Percentiles rank a stretch among this genome's conserved stretches.
These are phyloP conservation scores for Lasiommata megera DNA, from an alignment of 2,888 invertebrate genomes.

Conservation along the genomic window DNA sequence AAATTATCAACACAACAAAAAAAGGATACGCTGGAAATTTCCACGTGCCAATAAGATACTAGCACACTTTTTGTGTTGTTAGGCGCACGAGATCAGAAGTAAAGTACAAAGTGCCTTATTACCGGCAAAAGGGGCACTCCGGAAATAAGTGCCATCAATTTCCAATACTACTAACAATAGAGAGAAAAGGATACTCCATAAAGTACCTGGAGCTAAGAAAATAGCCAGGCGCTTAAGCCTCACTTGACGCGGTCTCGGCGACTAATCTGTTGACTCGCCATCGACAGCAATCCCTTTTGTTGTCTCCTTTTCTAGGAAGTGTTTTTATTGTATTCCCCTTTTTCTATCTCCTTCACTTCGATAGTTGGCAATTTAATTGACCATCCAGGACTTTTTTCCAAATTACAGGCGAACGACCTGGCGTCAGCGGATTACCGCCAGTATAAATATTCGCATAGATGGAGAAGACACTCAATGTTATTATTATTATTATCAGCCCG, in stretches of 20 bases:
- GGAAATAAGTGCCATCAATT: constrained; percentile 16
- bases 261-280: constrained; percentile 20
- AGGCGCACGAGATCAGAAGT: no score
- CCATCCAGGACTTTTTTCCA: no score
- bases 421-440: no score
- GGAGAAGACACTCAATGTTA: no score
- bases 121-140: not conserved
- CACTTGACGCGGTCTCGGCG: constrained; percentile 6
- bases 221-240: constrained; percentile 1
- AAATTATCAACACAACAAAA: no score
- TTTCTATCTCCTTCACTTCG: not conserved
- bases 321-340: constrained; percentile 17
- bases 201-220: constrained; percentile 10
- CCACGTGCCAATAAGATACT: no score
- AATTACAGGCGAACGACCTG: no score
- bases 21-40: no score
- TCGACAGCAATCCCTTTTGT: constrained; percentile 17
- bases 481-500: no score
- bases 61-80: no score
- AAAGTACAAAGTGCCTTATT: constrained; percentile 2
- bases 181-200: constrained; percentile 11
- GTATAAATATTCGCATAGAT: no score
- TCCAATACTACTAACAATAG: constrained; percentile 6
- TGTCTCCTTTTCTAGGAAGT: constrained; percentile 9
- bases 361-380: no score